Evolutionary conservation across 2,888 invertebrate species (phyloP).

Genomic region (Julus scanicus): DNA sequence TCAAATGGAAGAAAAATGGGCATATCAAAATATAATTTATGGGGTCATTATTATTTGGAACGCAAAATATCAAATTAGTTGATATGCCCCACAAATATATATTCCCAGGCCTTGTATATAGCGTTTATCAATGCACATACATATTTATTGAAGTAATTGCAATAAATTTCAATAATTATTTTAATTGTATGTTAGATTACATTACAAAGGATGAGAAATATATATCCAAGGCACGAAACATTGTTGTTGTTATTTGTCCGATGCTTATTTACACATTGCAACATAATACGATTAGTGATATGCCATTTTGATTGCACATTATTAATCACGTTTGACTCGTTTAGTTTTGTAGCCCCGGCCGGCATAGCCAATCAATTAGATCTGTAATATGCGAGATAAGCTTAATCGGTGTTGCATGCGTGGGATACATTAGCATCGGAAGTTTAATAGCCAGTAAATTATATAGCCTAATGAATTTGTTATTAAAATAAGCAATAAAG

Average conservation of each 20-base stretch:
- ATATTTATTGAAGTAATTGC: conserved; percentile 30
- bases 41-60: background rate
- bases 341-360: background rate
- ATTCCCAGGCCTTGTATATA: background rate
- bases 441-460: conserved; percentile 20
- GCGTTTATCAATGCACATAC: background rate
- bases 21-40: background rate
- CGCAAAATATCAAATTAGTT: background rate
- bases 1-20: too few species aligned
- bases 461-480: conserved; percentile 2
- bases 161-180: conserved; percentile 20
- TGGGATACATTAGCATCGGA: conserved; percentile 1
- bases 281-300: background rate
- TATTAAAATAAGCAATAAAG: conserved; percentile 22
- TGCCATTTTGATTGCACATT: background rate
- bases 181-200: background rate
- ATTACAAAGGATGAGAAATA: background rate
- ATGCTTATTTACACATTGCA: background rate
- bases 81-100: background rate
- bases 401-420: conserved; percentile 36
- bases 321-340: conserved; percentile 36
- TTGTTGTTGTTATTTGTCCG: background rate
- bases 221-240: background rate
- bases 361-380: conserved; percentile 42
- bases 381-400: conserved; percentile 19